Evolutionary conservation across 2,113 vertebrate genomes (phyloP), one percentile per base, ranked within the genome.

Genomic region (Amphiprion ocellaris): DNA sequence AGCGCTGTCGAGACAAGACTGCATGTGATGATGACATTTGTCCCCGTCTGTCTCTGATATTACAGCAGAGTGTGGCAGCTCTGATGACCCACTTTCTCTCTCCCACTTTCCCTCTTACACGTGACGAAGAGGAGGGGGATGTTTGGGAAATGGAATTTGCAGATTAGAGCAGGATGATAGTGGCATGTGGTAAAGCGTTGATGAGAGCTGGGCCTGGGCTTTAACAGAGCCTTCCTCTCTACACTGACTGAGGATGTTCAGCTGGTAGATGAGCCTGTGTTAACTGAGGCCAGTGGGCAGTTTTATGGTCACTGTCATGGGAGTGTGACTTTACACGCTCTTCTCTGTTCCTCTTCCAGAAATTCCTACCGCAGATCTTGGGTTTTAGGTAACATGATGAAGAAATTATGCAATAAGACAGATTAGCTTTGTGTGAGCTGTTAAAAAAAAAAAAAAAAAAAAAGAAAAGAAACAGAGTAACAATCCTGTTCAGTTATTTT

Each of bases 1-100:
- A 9, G 39, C 17, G 3, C 68, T 49, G 71, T 69, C 16, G 62
- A 87, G 81, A 82, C 69, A 60, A 63, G 71, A 62, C 71, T 73
- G 73, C 83, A 73, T 86, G 81, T 3, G 69, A 79, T 68, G 74
- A 84, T 84, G 89, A 87, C 90, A 87, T 86, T 86, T 79, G 87
- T 84, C 74, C 66, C 87, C 30, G 56, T 85, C 91, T 84, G 79
- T 83, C 66, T 84, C 74, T 60, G 71, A 87, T 84, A 83, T 82
- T 87, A 78, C 77, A 71, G 86, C 82, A 81, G 81, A 90, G 75
- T 46, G 70, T 70, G 72, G 69, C 68, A 44, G 81, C 41, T 69
- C 63, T 39, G 76, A 60, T 93, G 94, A 94, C 93, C 94, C 91
- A 93, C 86, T 94, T 94, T 91, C 84, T 55, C 69, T 73, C 74